These are phyloP conservation scores for Pseudois nayaur DNA, from an alignment of 2,113 vertebrate genomes.

Conservation along the genomic window DNA sequence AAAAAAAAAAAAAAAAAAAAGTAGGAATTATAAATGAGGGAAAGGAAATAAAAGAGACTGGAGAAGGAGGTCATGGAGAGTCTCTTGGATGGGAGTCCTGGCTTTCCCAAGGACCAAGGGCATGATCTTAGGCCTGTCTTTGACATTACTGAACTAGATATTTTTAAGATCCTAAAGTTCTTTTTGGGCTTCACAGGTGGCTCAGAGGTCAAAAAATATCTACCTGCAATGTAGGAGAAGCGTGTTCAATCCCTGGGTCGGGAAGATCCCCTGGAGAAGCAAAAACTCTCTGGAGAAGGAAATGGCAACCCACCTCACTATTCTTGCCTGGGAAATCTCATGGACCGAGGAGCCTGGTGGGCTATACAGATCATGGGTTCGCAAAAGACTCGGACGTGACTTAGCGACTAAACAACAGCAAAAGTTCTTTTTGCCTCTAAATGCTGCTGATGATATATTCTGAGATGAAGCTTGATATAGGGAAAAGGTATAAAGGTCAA, in stretches of 20 bases:
- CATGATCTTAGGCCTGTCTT: background rate
- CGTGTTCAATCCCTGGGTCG: accelerated
- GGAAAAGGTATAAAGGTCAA: background rate
- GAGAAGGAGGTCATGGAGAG: background rate
- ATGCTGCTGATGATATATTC: background rate
- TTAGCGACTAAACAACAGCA: background rate
- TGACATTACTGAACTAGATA: background rate
- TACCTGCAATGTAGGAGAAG: background rate
- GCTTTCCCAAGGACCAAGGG: background rate
- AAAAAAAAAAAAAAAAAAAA: too few species aligned
- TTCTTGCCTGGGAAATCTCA: background rate
- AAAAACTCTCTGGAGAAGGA: background rate
- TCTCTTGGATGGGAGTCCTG: background rate
- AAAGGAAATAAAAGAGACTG: background rate
- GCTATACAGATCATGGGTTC: background rate
- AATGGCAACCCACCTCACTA: background rate
- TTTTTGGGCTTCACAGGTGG: background rate
- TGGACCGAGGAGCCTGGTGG: background rate
- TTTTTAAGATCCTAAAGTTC: background rate
- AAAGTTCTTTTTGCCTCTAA: background rate
- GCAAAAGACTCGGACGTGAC: background rate
- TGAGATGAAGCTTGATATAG: background rate
- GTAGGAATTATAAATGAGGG: background rate
- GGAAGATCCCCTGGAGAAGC: background rate
- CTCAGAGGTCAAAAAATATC: background rate